These are phyloP conservation scores for Athalia circularis DNA, from an alignment of 2,888 invertebrate genomes.

Conservation along the genomic window DNA sequence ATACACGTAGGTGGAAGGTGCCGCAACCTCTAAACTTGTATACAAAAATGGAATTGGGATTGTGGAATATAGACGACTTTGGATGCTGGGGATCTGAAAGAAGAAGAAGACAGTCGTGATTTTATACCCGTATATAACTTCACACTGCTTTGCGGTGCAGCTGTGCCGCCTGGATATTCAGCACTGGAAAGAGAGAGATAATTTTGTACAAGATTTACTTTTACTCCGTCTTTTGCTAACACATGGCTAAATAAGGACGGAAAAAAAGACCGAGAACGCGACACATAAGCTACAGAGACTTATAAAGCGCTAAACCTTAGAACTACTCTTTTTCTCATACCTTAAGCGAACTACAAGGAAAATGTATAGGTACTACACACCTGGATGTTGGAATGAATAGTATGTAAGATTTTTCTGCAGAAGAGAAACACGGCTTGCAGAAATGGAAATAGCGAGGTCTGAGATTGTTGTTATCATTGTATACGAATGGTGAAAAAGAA, in stretches of 20 bases:
- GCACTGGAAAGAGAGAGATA: no score
- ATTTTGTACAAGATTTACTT: neutral
- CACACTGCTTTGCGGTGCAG: no score
- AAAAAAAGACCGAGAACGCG: constrained; percentile 2
- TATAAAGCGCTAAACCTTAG: constrained; percentile 38
- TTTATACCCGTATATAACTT: neutral
- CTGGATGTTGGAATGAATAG: no score
- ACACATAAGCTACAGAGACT: constrained; percentile 17
- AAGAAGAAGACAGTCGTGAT: neutral
- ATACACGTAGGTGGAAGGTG: constrained; percentile 37
- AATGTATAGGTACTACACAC: neutral
- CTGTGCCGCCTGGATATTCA: no score
- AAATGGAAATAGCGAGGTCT: no score
- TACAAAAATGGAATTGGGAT: neutral
- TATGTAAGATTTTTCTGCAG: no score
- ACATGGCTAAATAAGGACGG: neutral
- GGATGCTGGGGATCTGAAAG: neutral
- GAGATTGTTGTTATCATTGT: no score
- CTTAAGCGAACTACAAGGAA: neutral
- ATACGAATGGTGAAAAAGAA: no score
- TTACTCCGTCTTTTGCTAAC: neutral
- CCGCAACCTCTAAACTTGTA: constrained; percentile 22
- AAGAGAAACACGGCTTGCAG: no score
- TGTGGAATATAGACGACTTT: neutral
- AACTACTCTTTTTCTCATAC: constrained; percentile 16